phyloP scores from a whole-genome alignment of 2,888 invertebrate species.

The Octodonta nipae region DNA sequence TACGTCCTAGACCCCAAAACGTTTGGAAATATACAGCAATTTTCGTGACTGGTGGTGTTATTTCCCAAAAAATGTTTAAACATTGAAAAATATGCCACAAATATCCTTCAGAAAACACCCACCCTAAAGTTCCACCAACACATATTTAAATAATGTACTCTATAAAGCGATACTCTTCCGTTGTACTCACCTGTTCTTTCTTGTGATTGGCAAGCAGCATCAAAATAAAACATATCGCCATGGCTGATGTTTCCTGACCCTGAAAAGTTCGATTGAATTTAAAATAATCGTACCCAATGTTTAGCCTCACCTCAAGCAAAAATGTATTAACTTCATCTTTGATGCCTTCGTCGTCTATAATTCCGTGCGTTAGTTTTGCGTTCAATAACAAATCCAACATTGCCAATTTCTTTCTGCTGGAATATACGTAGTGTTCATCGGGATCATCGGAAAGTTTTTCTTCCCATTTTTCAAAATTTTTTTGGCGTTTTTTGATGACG shows the following conservation, averaged over 20 bases:
- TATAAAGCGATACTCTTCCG: too few species aligned
- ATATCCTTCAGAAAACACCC: too few species aligned
- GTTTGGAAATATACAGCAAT: too few species aligned
- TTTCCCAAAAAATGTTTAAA: too few species aligned
- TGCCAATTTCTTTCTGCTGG: conserved; percentile 32
- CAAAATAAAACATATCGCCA: conserved; percentile 16
- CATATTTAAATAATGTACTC: too few species aligned
- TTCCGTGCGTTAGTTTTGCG: conserved; percentile 14
- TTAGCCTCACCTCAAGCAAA: conserved; percentile 33
- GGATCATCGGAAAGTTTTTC: conserved; percentile 12
- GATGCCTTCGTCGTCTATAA: conserved; percentile 33
- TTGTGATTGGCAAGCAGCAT: conserved; percentile 19
- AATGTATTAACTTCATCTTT: conserved; percentile 51
- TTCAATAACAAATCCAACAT: conserved; percentile 23
- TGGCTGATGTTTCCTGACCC: conserved; percentile 24
- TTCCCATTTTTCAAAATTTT: conserved; percentile 18
- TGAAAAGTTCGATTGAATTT: conserved; percentile 11
- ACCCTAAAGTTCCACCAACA: too few species aligned
- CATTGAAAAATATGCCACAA: too few species aligned
- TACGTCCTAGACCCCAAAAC: too few species aligned
- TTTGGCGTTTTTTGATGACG: conserved; percentile 16
- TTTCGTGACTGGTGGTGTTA: too few species aligned
- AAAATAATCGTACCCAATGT: not conserved
- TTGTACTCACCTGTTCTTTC: conserved; percentile 17
- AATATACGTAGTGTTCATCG: conserved; percentile 29